Base-by-base conservation (phyloP, 2,113 vertebrate species). In the Clarias magur region DNA sequence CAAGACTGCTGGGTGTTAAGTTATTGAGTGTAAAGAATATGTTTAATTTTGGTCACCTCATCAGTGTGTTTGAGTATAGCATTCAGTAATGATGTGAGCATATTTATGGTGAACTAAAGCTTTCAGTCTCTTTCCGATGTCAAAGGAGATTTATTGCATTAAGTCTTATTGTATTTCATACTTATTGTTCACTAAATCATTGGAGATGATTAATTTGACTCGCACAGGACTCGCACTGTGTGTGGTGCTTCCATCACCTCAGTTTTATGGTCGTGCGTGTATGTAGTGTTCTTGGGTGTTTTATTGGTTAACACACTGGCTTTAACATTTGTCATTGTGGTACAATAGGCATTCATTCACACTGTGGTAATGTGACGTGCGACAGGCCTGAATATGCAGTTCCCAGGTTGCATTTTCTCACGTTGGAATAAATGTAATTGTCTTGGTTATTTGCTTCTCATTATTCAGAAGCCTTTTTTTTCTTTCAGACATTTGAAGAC, bases 401-500 rank as follows among this genome's bases (percentile, higher is more conserved):
- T 78, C 21, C 84, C 63, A 25, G 48, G 48, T 38, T 82, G 65
- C 76, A 75, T 27, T 27, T 70, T 73, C 84, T 90, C 79, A 70
- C 87, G 82, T 87, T 85, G 23, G 82, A 70, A n/a, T 59, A 80
- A 80, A 85, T 87, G 82, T 87, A 88, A 90, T 85, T 70, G 90
- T 89, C 89, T 86, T 87, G 91, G 90, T 92, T 89, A 88, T 94
- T 93, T 95, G 95, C 95, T 95, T 96, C 95, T 96, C 86, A 95
- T 95, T 95, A 94, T 95, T 96, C 92, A 96, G 95, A 95, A 96
- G 95, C 95, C 89, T 70, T 56, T 91, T 85, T 70, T 48, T 91
- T 88, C 78, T 88, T 80, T 91, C 21, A 91, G 84, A 92, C 88
- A 91, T 90, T 93, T 90, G 87, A 87, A 89, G 91, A 88, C 81